Percentiles rank a stretch among this genome's conserved stretches.
Evolutionary conservation across 2,888 invertebrate genomes (phyloP).

Genomic region (Argyra leucocephala): DNA sequence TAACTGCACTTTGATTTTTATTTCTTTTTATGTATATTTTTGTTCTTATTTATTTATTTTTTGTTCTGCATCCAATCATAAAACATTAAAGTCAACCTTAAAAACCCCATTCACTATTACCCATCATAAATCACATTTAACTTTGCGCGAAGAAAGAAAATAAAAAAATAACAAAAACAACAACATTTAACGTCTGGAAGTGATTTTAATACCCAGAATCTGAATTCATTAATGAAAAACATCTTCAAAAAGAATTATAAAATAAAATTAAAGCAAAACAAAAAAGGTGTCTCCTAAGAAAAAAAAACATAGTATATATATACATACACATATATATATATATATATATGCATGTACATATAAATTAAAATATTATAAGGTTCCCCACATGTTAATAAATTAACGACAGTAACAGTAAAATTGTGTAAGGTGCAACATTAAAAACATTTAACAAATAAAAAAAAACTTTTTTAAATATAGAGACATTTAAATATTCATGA

Average conservation of each 20-base stretch:
- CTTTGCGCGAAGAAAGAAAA: neutral
- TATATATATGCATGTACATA: no score
- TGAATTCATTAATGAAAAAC: neutral
- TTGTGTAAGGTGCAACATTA: no score
- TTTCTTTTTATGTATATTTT: neutral
- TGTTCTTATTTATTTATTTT: neutral
- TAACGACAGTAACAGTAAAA: no score
- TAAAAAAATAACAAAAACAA: neutral
- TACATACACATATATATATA: no score
- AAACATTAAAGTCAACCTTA: neutral
- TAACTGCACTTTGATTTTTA: no score
- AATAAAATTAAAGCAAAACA: neutral
- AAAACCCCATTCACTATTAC: neutral
- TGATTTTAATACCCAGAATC: neutral
- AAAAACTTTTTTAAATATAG: neutral
- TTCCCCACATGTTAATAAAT: no score
- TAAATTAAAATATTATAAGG: no score
- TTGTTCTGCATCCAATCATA: neutral
- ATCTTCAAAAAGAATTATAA: neutral
- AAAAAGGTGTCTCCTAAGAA: no score
- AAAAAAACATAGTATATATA: no score
- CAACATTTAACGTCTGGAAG: neutral
- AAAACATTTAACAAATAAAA: neutral
- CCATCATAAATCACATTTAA: constrained; percentile 3
- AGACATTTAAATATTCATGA: neutral